Base-by-base conservation (phyloP, 2,113 vertebrate genomes). In the Scomber scombrus region DNA sequence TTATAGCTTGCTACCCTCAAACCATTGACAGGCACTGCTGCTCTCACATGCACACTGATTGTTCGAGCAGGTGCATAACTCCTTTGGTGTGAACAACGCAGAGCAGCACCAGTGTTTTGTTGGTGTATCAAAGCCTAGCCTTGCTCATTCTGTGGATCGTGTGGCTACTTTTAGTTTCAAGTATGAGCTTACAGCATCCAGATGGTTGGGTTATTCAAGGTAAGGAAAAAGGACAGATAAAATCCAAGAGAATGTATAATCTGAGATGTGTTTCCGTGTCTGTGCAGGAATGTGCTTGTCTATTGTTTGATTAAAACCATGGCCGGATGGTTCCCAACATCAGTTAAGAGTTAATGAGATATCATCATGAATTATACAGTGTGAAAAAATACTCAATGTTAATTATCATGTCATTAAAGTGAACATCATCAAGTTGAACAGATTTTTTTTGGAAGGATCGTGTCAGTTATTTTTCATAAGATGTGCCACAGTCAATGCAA, bases 261-360 rank as follows among this genome's bases (percentile, higher is more conserved):
- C 73, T 58, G 72, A 78, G 73, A 55, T 0, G 6, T 40, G 45
- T 29, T 66, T 69, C 66, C 43, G n/a, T 50, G 67, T 64, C 72
- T 79, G 45, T 64, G 29, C n/a, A 18, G 60, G 67, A 64, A 78
- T 76, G 63, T 79, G 45, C 63, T 81, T 31, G 54, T 75, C 70
- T 70, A 31, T 75, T 71, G 58, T 78, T 83, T 81, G 61, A 85
- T 79, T 85, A 71, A 88, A 82, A 78, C 61, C 45, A 61, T 43
- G 50, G 56, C 58, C 80, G 70, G 67, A 75, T 62, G 65, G 9
- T 75, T 82, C 63, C 54, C n/a, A 3, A 23, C 69, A 55, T 84
- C 75, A 88, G 62, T 83, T 84, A 71, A 65, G 51, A 61, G 40
- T 71, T 85, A 82, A 69, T 79, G 47, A 85, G 60, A 82, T 66